Evolutionary conservation across 2,888 invertebrate genomes (phyloP).

Genomic region (Ashinkailepas kermadecensis): DNA sequence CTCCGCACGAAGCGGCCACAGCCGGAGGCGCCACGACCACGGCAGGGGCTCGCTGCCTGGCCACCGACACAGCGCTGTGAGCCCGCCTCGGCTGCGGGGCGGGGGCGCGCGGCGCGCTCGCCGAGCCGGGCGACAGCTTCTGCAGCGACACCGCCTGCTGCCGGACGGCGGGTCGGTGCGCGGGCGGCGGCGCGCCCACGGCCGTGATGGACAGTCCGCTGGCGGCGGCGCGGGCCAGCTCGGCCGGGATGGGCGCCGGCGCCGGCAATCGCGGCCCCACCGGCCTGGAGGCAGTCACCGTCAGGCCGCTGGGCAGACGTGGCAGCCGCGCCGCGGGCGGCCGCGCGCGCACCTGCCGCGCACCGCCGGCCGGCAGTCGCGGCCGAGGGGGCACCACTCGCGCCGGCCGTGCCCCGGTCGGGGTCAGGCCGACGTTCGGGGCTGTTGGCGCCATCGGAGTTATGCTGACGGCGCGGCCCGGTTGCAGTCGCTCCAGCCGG

Average conservation of each 20-base stretch:
- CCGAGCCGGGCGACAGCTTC: not conserved
- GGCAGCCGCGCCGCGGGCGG: not conserved
- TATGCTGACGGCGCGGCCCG: conserved; percentile 7
- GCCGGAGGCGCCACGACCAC: not conserved
- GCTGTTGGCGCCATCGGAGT: not conserved
- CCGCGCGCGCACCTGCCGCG: not conserved
- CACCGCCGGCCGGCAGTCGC: not conserved
- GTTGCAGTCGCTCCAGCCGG: not conserved
- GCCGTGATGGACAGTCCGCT: conserved; percentile 27
- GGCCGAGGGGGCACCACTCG: no score
- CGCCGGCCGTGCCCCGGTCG: not conserved
- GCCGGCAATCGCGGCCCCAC: not conserved
- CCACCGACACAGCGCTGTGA: no score
- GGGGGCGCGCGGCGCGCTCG: not conserved
- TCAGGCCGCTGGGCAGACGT: not conserved
- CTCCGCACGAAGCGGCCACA: not conserved
- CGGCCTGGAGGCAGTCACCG: conserved; percentile 1
- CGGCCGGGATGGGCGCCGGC: not conserved
- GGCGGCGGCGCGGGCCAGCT: conserved; percentile 11
- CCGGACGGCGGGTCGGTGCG: not conserved
- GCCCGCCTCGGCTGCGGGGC: no score
- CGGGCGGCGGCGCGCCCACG: conserved; percentile 15
- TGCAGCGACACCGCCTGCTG: not conserved
- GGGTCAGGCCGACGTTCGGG: not conserved
- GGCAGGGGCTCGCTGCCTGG: no score